Conservation (phyloP, 1,140 invertebrate species). For the Laupala kohalensis region DNA sequence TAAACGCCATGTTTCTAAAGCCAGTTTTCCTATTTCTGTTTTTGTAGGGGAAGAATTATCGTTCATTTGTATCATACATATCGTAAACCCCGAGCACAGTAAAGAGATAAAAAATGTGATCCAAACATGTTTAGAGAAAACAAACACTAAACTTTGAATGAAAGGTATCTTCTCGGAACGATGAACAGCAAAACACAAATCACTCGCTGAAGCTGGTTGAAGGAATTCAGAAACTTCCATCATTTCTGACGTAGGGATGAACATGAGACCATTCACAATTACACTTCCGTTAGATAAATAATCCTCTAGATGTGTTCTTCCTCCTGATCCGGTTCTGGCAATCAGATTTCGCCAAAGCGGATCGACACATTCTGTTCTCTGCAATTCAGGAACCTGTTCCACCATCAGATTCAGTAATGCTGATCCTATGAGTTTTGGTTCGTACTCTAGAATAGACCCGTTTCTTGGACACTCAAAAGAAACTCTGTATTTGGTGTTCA, state of each 20-base stretch:
- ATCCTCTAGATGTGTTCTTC: neutral
- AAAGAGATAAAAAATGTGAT: neutral
- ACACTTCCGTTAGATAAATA: neutral
- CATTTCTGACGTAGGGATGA: neutral
- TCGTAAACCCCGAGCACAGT: too few relatives aligned
- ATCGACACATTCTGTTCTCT: neutral
- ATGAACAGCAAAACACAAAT: neutral
- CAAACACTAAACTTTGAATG: neutral
- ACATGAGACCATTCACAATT: neutral
- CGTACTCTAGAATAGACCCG: neutral
- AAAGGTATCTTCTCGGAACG: neutral
- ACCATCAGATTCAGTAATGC: neutral
- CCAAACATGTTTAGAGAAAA: neutral
- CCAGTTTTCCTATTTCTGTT: too few relatives aligned
- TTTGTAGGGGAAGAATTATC: too few relatives aligned
- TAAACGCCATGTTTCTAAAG: too few relatives aligned
- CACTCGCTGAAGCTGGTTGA: neutral
- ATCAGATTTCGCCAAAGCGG: neutral
- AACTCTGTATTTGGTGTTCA: too few relatives aligned
- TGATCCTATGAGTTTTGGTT: neutral
- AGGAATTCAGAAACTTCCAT: neutral
- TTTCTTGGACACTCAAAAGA: neutral
- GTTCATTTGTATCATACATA: too few relatives aligned
- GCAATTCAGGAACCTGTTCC: neutral
- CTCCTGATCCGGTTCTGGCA: neutral